Base-by-base conservation (phyloP, 2,113 vertebrate genomes). In the Pelodiscus sinensis region DNA sequence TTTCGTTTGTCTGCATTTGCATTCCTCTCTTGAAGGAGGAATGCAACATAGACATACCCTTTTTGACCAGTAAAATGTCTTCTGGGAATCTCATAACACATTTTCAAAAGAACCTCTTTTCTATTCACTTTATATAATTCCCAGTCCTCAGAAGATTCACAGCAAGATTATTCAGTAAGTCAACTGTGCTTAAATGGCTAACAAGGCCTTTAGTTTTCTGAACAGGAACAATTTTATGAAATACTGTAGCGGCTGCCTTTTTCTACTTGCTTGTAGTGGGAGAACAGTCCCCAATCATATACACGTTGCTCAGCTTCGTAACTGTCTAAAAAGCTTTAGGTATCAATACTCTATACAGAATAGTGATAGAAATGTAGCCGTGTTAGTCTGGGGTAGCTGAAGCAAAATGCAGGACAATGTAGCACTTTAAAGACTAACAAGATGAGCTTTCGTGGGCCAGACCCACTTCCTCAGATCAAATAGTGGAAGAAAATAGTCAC, bases 91-190 rank as follows among this genome's bases (percentile, higher is more conserved):
- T 38, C 35, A 57, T 86, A 88, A 86, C 83, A 91, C 78, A 62
- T 31, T 89, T 85, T 91, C 77, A 85, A 95, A 95, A 95, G 89
- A 86, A 87, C 38, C 86, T 85, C 90, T 94, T 95, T 94, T 93
- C 85, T 92, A 83, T 18, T 85, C 55, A 81, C 73, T n/a, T 87
- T 90, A 65, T 62, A 88, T 44, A 54, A 88, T 81, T 88, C 68
- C 75, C 16, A 86, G 73, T 56, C 55, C 54, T 60, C 27, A 90
- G 79, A 92, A 91, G 86, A 27, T 58, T 81, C 77, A 89, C 71
- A 89, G 71, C 86, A 65, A 90, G 81, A 56, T 82, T 44, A 89
- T 31, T 79, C 79, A 84, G 55, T 84, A 91, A 95, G 29, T 11
- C 60, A 54, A 57, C 57, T 75, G 18, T 58, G 71, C 56, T 78